These are phyloP conservation scores for Molanna angustata DNA, from an alignment of 2,888 invertebrate genomes.

Conservation along the genomic window DNA sequence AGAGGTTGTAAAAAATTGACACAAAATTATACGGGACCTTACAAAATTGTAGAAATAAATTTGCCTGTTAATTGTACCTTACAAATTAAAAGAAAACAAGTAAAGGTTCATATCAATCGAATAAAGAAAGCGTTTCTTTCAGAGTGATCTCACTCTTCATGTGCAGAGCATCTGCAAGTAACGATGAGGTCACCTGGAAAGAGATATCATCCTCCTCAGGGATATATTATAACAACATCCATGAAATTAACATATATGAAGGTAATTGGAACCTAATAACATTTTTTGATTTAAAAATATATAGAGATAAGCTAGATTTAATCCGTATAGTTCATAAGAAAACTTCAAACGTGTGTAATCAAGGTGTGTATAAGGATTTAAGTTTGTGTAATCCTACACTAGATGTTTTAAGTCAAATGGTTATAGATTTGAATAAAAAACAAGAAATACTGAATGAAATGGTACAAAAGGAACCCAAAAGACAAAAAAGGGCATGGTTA, in stretches of 20 bases:
- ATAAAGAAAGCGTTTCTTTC: constrained; percentile 15
- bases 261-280: not conserved
- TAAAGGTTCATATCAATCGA: constrained; percentile 25
- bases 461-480: not conserved
- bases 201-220: not conserved
- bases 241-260: not conserved
- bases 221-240: not conserved
- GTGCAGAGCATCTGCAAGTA: not conserved
- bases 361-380: not conserved
- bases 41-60: constrained; percentile 30
- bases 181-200: not conserved
- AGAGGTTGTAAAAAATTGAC: constrained; percentile 27
- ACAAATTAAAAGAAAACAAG: constrained; percentile 26
- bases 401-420: not conserved
- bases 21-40: constrained; percentile 29
- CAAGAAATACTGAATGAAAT: no score
- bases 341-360: not conserved
- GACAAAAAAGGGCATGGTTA: constrained; percentile 10
- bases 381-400: not conserved
- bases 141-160: not conserved
- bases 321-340: not conserved
- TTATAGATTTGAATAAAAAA: not conserved
- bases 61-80: constrained; percentile 30
- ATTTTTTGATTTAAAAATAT: not conserved
- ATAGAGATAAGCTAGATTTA: not conserved